phyloP scores from a whole-genome alignment of 2,888 invertebrate genomes.

The Volucella bombylans region DNA sequence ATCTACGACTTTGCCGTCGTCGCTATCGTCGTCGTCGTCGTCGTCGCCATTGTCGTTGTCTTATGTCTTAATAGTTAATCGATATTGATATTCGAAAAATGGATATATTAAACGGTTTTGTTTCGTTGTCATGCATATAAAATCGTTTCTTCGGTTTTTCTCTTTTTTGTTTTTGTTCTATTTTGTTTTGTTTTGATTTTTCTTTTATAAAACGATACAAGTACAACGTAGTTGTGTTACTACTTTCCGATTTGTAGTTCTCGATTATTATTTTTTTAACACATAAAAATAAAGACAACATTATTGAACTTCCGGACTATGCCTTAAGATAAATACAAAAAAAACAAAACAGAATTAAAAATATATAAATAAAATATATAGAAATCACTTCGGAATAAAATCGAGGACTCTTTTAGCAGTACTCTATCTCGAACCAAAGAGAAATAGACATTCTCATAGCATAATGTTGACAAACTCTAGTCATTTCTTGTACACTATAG shows the following conservation, averaged over 20 bases:
- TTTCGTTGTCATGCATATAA: not conserved
- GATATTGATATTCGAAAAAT: no score
- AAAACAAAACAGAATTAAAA: not conserved
- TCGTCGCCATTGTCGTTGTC: slow-evolving; percentile 32
- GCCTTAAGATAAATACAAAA: slow-evolving; percentile 65
- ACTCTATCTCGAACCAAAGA: slow-evolving; percentile 63
- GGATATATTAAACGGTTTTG: not conserved
- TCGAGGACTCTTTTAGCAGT: slow-evolving; percentile 38
- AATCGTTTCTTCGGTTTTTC: not conserved
- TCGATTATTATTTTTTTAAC: slow-evolving; percentile 17
- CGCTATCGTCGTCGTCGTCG: slow-evolving; percentile 7
- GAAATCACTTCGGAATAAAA: slow-evolving; percentile 52
- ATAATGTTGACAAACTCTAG: slow-evolving; percentile 54
- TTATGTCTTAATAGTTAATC: not conserved
- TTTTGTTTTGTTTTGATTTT: slow-evolving; percentile 2
- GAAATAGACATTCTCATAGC: slow-evolving; percentile 23
- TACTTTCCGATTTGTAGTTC: slow-evolving; percentile 27
- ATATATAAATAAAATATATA: slow-evolving; percentile 17
- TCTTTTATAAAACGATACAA: slow-evolving; percentile 40
- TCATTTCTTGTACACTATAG: slow-evolving; percentile 52
- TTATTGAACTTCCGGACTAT: slow-evolving; percentile 72
- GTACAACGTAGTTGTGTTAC: slow-evolving; percentile 68
- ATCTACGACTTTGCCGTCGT: slow-evolving; percentile 16
- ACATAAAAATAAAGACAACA: slow-evolving; percentile 27
- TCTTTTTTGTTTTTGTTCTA: not conserved